Evolutionary conservation across 1,140 invertebrate species (phyloP), one percentile per base, ranked within the genome.

Genomic region (Batillaria attramentaria): DNA sequence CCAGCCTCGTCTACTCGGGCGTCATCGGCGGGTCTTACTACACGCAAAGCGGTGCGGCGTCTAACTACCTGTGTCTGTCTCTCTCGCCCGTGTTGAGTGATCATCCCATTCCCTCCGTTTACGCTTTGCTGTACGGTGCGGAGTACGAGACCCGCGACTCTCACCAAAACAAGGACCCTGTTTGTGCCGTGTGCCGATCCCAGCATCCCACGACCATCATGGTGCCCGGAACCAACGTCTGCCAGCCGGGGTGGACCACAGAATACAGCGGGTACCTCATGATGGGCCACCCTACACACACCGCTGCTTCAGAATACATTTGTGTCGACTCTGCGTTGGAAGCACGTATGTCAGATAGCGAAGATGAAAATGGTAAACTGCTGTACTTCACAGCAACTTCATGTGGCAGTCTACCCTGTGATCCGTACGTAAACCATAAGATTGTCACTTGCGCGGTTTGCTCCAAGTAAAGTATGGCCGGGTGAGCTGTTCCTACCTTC

Each of bases 371-470:
- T 31, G 85, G 81, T 10, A 78, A 79, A 18, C 42, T 85, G 8
- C 77, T 86, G 60, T 84, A 84, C 43, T 50, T 42, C 18, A 83
- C 84, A 0, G 37, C 54, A 0, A 54, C 68, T 24, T 28, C 72
- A n/a, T 84, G 83, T 72, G 83, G 83, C 37, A 75, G 20, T n/a
- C 31, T 41, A 37, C 54, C 73, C 5, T 75, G 57, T 5, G 75
- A 81, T 3, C 78, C 81, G 2, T 86, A 84, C 54, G 62, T 50
- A 6, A 76, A 84, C 70, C 69, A 81, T 39, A 76, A 46, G n/a
- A 57, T 76, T 10, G 24, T 84, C n/a, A 78, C 79, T 16, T 86
- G 85, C 72, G 81, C 78, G 35, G 84, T 86, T 28, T 86, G 85
- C 43, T 81, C 81, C 4, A 70, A 70, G 35, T 70, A 39, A 70